Evolutionary conservation across 2,113 vertebrate species (phyloP), one percentile per base, ranked within the genome.

Genomic region (Mus pahari): DNA sequence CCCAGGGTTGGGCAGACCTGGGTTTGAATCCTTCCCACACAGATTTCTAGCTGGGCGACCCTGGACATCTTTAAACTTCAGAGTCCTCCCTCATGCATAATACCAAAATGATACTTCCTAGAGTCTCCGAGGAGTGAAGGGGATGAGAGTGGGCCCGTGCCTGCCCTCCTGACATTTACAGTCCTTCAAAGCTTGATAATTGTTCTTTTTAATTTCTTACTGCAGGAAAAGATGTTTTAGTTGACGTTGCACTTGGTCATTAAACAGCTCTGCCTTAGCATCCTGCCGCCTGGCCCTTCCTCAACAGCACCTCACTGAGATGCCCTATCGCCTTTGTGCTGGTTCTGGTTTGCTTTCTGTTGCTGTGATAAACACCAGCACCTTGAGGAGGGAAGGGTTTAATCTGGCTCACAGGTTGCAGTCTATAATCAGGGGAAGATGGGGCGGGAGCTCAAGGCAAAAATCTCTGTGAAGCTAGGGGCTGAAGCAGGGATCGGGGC

Each of bases 271-370:
- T 33, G 7, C 62, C 7, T 31, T 26, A 64, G 42, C 62, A 12
- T 7, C 16, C 16, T 31, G 16, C 42, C 16, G 2, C 28, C 42
- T 8, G 5, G 20, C 5, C 12, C 9, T 42, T 83, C 28, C 26
- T 39, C 5, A 28, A 42, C 0, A 4, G 22, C 24, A 60, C 6
- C 11, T 55, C 60, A 0, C 28, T 1, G 5, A n/a, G 50, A 48
- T 53, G 48, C 31, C 26, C 77, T 5, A 16, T 33, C 36, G 28
- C 31, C 48, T 53, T 22, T 55, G 17, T 53, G 17, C 50, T 36
- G 75, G 48, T 9, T 78, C 16, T 33, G 19, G 48, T 7, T 78
- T 19, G 28, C 28, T 50, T 19, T 19, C 75, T 50, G 75, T 50
- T 31, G 28, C 75, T 36, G 45, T 50, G 28, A 78, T 31, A 78